Evolutionary conservation across 2,113 vertebrate genomes (phyloP), one percentile per base, ranked within the genome.

Genomic region (Varanus komodoensis): DNA sequence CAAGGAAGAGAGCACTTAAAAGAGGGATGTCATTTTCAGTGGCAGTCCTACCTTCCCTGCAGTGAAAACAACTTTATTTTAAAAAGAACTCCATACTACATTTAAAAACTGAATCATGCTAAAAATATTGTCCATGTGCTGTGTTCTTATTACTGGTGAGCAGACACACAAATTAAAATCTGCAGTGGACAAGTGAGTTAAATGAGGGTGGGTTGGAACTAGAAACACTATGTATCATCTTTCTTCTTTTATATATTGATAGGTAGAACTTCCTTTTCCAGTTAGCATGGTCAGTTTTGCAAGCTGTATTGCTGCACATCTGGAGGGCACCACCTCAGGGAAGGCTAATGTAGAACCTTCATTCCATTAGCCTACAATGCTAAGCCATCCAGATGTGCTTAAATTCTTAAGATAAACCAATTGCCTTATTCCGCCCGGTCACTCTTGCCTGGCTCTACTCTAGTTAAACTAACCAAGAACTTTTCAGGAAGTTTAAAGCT

Each of bases 171-270:
- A 34, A 21, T 0, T 34, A 86, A 89, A 74, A 38, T 87, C 87
- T 9, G 57, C 27, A 44, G 8, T 38, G 71, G 71, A 81, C 29
- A 52, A 75, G 8, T 74, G 21, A 69, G 32, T 0, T 74, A 85
- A 93, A 6, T 82, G 38, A 77, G 19, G n/a, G 52, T 73, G 89
- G 89, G 57, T 73, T 89, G 89, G 57, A 86, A 15, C 85, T 50
- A 5, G 2, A 84, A 27, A 73, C 85, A 29, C 64, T 34, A 80
- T 75, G 52, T 5, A 48, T 48, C 15, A 4, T n/a, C 4, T 57
- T 14, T 79, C 12, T 78, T 38, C 21, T 6, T 74, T 48, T 5
- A 1, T 54, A 4, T 29, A 29, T n/a, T 82, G 52, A 50, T 44
- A 52, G 80, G 29, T 73, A 69, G 84, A 34, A 64, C 61, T 64